Percentiles rank a stretch among this genome's conserved stretches.
These are phyloP conservation scores for Clinocottus analis DNA, from an alignment of 2,113 vertebrate genomes.

Conservation along the genomic window DNA sequence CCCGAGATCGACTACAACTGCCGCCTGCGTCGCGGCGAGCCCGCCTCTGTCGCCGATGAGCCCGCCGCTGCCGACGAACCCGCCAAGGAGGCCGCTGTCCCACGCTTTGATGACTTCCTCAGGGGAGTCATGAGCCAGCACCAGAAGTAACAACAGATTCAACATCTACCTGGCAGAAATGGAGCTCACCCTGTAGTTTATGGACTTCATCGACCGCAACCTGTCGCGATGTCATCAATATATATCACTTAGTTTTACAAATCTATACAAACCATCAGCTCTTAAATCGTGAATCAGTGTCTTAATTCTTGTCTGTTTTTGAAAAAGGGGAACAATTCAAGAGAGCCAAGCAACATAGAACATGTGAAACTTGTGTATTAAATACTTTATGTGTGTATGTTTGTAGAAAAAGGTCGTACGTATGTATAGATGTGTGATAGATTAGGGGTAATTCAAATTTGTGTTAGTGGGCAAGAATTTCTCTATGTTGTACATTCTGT, in stretches of 20 bases:
- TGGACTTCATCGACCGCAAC: slow-evolving; percentile 27
- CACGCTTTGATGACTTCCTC: slow-evolving; percentile 79
- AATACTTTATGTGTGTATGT: slow-evolving; percentile 55
- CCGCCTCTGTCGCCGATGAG: slow-evolving; percentile 43
- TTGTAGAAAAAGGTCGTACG: slow-evolving; percentile 51
- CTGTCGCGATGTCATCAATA: background rate
- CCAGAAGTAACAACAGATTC: slow-evolving; percentile 6
- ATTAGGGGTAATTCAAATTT: slow-evolving; percentile 59
- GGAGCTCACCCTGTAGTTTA: slow-evolving; percentile 7
- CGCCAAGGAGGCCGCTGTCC: slow-evolving; percentile 27
- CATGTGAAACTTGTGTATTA: slow-evolving; percentile 50
- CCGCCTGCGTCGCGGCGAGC: slow-evolving; percentile 73
- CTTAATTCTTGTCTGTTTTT: slow-evolving; percentile 4
- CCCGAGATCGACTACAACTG: slow-evolving; percentile 85
- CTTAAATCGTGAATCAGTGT: slow-evolving; percentile 15
- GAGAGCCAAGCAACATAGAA: slow-evolving; percentile 12
- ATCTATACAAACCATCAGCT: slow-evolving; percentile 11
- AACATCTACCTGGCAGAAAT: background rate
- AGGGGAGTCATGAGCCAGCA: slow-evolving; percentile 66
- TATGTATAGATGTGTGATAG: slow-evolving; percentile 74
- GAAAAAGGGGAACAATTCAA: slow-evolving; percentile 20
- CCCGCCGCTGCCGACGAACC: slow-evolving; percentile 35
- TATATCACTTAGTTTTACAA: background rate
- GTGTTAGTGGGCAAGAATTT: slow-evolving; percentile 49
- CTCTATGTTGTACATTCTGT: slow-evolving; percentile 72